Base-by-base conservation (phyloP, 2,888 invertebrate genomes). In the Temnothorax unifasciatus region DNA sequence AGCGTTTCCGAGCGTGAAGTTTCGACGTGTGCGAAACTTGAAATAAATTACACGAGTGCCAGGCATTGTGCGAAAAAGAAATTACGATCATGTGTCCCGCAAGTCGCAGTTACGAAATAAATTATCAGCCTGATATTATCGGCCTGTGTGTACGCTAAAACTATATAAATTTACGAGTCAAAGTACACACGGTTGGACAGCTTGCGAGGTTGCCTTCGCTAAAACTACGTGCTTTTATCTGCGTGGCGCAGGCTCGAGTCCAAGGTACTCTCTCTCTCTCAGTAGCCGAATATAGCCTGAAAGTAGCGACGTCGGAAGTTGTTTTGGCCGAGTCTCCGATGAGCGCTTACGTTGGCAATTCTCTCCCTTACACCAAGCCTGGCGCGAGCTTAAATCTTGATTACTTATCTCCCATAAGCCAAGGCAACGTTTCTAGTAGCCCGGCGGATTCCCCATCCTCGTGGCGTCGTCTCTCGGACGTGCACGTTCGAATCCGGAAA, bases 401-500 rank as follows among this genome's bases (percentile, higher is more conserved):
- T 79, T 79, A 79, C 79, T 79, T 79, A 79, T 79, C 79, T 79
- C 59, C 59, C 29, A 79, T 79, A 79, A 79, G 79, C 79, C 59
- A 59, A 79, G 57, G 79, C 79, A 71, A 61, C 79, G 71, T 59
- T 79, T 47, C 71, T 38, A 34, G 79, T 47, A 69, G 59, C 52
- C 44, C 5, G 69, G 44, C 29, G 54, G 68, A 59, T 69, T 38
- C 54, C 59, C 71, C 59, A 47, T 47, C 69, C 71, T 61, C 71
- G 59, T 34, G 59, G 57, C 71, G 47, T 59, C 79, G 79, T 47
- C 59, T 50, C 59, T 82, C 77, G 44, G 66, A 82, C 82, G 77
- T 47, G 82, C 82, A 79, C 79, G 71, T 82, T 76, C 74, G 82
- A 66, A 76, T 76, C 66, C 64, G 77, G 77, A 76, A 74, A 76